A percentile compares a stretch with the other conserved stretches of the same genome.
phyloP scores from a whole-genome alignment of 2,888 invertebrate species.

The Sisyra nigra region DNA sequence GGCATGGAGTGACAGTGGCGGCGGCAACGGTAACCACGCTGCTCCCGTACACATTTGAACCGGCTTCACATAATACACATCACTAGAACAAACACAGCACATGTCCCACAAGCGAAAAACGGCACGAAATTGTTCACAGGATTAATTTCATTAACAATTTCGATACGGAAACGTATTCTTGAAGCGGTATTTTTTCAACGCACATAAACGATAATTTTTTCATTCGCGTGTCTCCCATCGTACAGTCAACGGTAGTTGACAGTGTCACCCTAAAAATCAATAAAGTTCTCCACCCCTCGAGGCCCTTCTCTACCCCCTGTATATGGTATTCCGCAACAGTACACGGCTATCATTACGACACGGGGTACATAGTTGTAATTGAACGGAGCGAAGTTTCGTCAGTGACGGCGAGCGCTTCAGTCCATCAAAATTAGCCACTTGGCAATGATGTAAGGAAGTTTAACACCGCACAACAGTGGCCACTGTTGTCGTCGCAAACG shows the following conservation, averaged over 20 bases:
- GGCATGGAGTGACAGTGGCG: slow-evolving; percentile 22
- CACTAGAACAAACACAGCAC: slow-evolving; percentile 20
- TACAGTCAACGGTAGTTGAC: slow-evolving; percentile 37
- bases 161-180: slow-evolving; percentile 13
- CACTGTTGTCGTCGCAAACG: background rate
- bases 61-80: slow-evolving; percentile 26
- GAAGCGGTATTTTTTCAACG: slow-evolving; percentile 14
- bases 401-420: slow-evolving; percentile 5
- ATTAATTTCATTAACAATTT: background rate
- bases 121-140: background rate
- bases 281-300: slow-evolving; percentile 36
- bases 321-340: slow-evolving; percentile 25
- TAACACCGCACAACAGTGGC: background rate
- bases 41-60: slow-evolving; percentile 24
- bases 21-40: slow-evolving; percentile 19
- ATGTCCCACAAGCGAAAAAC: slow-evolving; percentile 13
- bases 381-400: slow-evolving; percentile 4
- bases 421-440: slow-evolving; percentile 1
- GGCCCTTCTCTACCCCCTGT: slow-evolving; percentile 27
- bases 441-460: background rate
- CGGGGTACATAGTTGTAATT: slow-evolving; percentile 2
- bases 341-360: slow-evolving; percentile 20
- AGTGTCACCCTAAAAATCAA: slow-evolving; percentile 52
- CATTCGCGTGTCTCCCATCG: slow-evolving; percentile 31
- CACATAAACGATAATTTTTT: slow-evolving; percentile 26